Base-by-base conservation (phyloP, 2,797 vertebrate species). In the Pangasius djambal region DNA sequence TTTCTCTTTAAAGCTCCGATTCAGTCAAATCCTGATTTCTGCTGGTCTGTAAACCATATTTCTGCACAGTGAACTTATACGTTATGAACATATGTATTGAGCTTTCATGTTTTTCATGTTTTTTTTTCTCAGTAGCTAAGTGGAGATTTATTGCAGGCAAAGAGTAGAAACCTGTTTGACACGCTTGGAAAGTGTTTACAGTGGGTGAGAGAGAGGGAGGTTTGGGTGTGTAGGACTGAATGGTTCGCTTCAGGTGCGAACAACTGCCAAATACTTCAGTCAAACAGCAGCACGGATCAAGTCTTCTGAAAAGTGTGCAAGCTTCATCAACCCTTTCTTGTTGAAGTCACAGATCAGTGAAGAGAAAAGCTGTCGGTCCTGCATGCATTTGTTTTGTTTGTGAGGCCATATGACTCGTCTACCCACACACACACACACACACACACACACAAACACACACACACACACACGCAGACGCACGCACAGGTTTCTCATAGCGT, bases 141-240 rank as follows among this genome's bases (percentile, higher is more conserved):
- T 22, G 22, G 67, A 87, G 77, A 91, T 44, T 83, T 88, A 91
- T 81, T 78, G 40, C 72, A 28, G 59, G 70, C 10, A 50, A 86
- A 89, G 83, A 89, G 78, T 16, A 87, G 79, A 85, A 92, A 92
- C 92, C 92, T 91, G 92, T 93, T 90, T n/a, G 63, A 91, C 90
- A 34, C 37, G 90, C 83, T 91, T 83, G 28, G 75, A 77, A 57
- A 70, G 55, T 89, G 89, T 91, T 89, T 88, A 89, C 79, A 83
- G 55, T 88, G 83, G 7, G 37, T 87, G 55, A 85, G 81, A 52
- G 82, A 37, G 52, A 70, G 25, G 22, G 55, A 52, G n/a, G 48
- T 83, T 67, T 55, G 44, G 67, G 81, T 65, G 87, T 87, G 88
- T 70, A 81, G 59, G 63, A 69, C 67, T 37, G 9, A 61, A 63